Conservation (phyloP, 2,797 vertebrate genomes). For the Glyptemys insculpta region DNA sequence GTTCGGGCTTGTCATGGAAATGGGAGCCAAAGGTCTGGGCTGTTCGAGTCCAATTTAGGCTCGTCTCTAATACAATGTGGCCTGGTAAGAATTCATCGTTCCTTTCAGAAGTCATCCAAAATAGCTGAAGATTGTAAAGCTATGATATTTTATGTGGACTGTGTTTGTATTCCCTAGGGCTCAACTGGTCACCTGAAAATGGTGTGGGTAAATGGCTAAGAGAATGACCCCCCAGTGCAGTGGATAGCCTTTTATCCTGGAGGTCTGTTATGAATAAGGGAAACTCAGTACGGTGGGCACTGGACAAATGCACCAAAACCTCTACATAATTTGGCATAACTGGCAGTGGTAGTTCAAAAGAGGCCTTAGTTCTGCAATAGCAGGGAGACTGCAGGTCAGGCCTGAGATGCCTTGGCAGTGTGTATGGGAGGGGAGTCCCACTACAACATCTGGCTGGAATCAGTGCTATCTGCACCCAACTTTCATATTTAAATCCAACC, state of each 20-base stretch:
- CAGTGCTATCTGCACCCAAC: neutral
- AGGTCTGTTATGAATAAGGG: neutral
- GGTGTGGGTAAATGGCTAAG: neutral
- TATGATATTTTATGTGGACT: neutral
- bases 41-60: neutral
- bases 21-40: neutral
- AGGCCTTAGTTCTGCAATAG: neutral
- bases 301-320: neutral
- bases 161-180: neutral
- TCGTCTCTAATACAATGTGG: neutral
- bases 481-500: neutral
- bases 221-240: neutral
- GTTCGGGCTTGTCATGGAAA: neutral
- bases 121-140: neutral
- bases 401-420: neutral
- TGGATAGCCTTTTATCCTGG: neutral
- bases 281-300: neutral
- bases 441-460: rapidly evolving
- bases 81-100: neutral
- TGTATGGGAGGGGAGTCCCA: rapidly evolving
- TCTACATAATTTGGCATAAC: neutral
- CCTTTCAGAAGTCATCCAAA: neutral
- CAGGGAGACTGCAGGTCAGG: neutral
- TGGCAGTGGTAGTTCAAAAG: neutral
- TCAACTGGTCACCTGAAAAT: neutral